Percentiles rank a stretch among this genome's conserved stretches.
These are phyloP conservation scores for Macaria notata DNA, from an alignment of 2,888 invertebrate species.

Conservation along the genomic window DNA sequence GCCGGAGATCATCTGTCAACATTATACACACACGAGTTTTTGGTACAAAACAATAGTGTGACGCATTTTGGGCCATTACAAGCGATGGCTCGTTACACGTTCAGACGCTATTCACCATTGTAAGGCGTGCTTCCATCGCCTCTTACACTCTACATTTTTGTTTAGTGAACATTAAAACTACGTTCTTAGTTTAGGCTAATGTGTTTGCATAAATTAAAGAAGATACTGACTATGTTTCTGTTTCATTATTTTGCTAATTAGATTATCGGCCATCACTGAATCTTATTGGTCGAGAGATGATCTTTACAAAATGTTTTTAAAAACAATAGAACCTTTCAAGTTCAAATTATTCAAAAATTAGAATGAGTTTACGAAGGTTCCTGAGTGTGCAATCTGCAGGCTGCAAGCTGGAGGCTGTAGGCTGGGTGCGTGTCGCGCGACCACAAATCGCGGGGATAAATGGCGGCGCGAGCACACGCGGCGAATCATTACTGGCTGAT, in stretches of 20 bases:
- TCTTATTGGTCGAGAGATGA: too few species aligned
- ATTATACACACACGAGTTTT: constrained; percentile 66
- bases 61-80: constrained; percentile 21
- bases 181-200: too few species aligned
- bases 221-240: too few species aligned
- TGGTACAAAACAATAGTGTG: constrained; percentile 44
- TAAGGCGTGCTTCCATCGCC: background rate
- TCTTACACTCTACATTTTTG: too few species aligned
- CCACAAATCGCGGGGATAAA: constrained; percentile 71
- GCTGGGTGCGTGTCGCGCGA: constrained; percentile 52
- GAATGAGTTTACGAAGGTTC: background rate
- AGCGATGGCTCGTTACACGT: constrained; percentile 5
- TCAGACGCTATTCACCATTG: constrained; percentile 8
- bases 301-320: too few species aligned
- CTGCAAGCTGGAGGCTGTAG: constrained; percentile 22
- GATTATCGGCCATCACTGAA: too few species aligned
- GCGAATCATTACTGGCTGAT: constrained; percentile 71
- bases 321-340: background rate
- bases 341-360: constrained; percentile 2
- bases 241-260: too few species aligned
- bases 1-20: constrained; percentile 71
- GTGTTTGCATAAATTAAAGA: too few species aligned
- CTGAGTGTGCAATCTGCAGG: too few species aligned
- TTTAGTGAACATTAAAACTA: too few species aligned
- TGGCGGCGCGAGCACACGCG: constrained; percentile 69